Evolutionary conservation across 2,113 vertebrate species (phyloP).

Genomic region (Accipiter cooperii): DNA sequence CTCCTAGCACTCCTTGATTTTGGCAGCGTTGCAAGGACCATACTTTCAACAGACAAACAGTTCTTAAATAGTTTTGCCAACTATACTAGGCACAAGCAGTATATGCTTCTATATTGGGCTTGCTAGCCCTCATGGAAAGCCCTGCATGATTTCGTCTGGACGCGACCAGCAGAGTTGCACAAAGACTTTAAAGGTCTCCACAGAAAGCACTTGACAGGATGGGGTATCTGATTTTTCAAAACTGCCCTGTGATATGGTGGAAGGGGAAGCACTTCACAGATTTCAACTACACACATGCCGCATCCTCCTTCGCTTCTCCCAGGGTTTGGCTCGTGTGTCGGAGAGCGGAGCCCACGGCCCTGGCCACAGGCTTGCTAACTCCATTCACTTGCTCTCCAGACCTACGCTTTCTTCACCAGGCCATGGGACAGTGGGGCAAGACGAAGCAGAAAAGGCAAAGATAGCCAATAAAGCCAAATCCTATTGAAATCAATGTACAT

Average conservation of each 20-base stretch:
- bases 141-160: not conserved
- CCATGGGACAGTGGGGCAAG: accelerated
- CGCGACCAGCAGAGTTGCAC: not conserved
- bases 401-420: not conserved
- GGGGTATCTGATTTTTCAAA: not conserved
- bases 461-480: not conserved
- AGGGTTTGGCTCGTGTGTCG: accelerated
- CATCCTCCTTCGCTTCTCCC: not conserved
- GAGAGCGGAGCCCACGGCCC: not conserved
- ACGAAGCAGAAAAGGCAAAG: not conserved
- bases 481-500: not conserved
- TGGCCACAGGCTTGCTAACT: not conserved
- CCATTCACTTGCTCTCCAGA: not conserved
- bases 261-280: not conserved
- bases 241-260: accelerated
- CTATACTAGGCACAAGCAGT: not conserved
- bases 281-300: not conserved
- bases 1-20: not conserved
- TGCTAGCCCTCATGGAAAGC: not conserved
- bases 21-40: not conserved
- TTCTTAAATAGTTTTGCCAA: not conserved
- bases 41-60: not conserved
- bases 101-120: not conserved
- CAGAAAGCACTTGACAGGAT: not conserved
- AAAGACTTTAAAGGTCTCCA: not conserved